A percentile compares a stretch with the other conserved stretches of the same genome.
Conservation (phyloP, 2,888 invertebrate species). For the Ophion ventricosus region DNA sequence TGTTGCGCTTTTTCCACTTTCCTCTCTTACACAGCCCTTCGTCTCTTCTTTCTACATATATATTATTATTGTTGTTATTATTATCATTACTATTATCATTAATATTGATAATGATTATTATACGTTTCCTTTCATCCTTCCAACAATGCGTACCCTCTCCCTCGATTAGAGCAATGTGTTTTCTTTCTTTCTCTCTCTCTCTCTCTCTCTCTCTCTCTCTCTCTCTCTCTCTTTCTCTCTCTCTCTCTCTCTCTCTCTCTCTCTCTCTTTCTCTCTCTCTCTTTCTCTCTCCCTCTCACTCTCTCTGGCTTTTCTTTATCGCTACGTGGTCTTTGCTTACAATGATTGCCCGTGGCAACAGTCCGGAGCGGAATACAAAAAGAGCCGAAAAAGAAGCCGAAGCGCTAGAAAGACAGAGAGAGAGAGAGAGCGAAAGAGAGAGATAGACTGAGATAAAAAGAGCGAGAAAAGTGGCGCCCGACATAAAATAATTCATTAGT, state of each 20-base stretch:
- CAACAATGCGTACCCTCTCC: constrained; percentile 45
- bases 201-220: not conserved
- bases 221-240: not conserved
- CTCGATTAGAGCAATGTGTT: not conserved
- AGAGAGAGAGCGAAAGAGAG: too few species aligned
- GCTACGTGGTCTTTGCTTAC: constrained; percentile 9
- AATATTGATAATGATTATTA: not conserved
- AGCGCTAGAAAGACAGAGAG: not conserved
- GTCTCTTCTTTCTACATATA: constrained; percentile 56
- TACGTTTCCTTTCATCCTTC: constrained; percentile 27
- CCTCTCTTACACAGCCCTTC: constrained; percentile 77
- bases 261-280: constrained; percentile 4
- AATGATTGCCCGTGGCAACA: constrained; percentile 37
- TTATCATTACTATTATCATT: constrained; percentile 4
- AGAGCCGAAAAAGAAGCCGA: not conserved
- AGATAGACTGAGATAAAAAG: too few species aligned
- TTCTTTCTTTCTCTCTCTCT: constrained; percentile 3
- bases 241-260: constrained; percentile 2
- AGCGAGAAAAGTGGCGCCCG: too few species aligned
- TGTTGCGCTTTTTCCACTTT: constrained; percentile 80
- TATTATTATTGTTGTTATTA: constrained; percentile 36
- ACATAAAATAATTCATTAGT: too few species aligned
- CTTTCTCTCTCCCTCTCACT: not conserved
- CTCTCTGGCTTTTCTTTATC: not conserved
- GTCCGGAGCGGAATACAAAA: constrained; percentile 3